Percentiles rank a stretch among this genome's conserved stretches.
These are phyloP conservation scores for Fistularia tabacaria DNA, from an alignment of 2,797 vertebrate genomes.

Conservation along the genomic window DNA sequence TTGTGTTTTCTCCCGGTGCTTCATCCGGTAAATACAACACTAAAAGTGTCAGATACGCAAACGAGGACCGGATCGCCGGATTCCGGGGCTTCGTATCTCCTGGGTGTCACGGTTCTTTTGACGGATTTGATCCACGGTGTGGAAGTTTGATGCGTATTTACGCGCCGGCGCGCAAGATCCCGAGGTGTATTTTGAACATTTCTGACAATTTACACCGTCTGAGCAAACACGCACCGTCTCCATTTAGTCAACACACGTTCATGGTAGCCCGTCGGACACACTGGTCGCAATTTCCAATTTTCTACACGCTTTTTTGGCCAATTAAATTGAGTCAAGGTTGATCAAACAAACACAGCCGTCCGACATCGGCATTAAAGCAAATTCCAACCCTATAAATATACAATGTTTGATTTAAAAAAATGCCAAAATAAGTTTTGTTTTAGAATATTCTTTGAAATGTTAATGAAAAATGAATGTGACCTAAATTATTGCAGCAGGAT, in stretches of 20 bases:
- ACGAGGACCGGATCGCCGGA: background rate
- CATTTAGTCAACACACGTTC: too few relatives aligned
- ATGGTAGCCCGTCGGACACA: too few relatives aligned
- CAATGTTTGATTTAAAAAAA: too few relatives aligned
- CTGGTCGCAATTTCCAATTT: background rate
- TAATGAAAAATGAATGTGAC: too few relatives aligned
- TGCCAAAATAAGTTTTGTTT: too few relatives aligned
- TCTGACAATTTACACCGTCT: too few relatives aligned
- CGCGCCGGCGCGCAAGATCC: background rate
- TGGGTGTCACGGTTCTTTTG: background rate
- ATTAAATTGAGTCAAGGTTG: slow-evolving; percentile 22
- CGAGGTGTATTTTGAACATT: slow-evolving; percentile 15
- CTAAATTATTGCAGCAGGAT: too few relatives aligned
- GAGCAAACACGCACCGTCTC: too few relatives aligned
- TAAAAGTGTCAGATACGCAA: background rate
- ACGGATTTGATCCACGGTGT: background rate
- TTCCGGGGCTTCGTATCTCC: background rate
- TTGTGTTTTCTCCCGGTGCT: slow-evolving; percentile 61
- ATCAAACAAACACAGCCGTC: slow-evolving; percentile 56
- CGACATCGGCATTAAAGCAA: too few relatives aligned
- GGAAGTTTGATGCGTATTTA: background rate
- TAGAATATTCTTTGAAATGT: too few relatives aligned
- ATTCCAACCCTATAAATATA: too few relatives aligned
- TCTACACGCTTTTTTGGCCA: slow-evolving; percentile 7
- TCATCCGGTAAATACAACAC: slow-evolving; percentile 20